Base-by-base conservation (phyloP, 2,888 invertebrate species). In the Physocephala rufipes region DNA sequence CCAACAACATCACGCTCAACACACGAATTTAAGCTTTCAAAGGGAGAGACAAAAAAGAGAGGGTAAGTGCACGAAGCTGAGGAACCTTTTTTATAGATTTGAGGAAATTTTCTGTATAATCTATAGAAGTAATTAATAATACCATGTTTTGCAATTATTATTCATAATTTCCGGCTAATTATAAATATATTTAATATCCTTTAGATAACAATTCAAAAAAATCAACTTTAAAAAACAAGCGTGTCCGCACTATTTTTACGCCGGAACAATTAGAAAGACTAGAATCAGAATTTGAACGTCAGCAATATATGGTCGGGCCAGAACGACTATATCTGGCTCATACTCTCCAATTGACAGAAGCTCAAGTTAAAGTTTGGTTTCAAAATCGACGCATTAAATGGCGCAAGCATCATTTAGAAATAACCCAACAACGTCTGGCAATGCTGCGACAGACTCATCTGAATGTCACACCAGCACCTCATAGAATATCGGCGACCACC, bases 221-320 rank as follows among this genome's bases (percentile, higher is more conserved):
- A 76, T 80, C 84, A 9, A 82, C 86, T 1, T 78, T 88, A n/a
- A 87, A 87, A 80, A 93, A 93, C 80, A 97, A 97, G 87, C 88
- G 97, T 75, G 96, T 97, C 51, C 88, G 98, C 28, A 98, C 97
- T 0, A 98, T 98, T 79, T 98, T 98, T 88, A 97, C 97, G 0
- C 96, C 97, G 0, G 97, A 97, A 80, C 97, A 98, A 86, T 87
- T 98, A 78, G 97, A 98, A 84, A 88, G 96, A 77, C 87, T 98
- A 69, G 97, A 98, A 83, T 93, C 94, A 0, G 97, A 97, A 87
- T 98, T 98, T 81, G 96, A 97, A 79, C 87, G 96, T 51, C 97
- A 97, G 81, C 97, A 98, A 86, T 98, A 98, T 87, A 97, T 98
- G 97, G 97, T 98, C 15, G 97, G 97, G 0, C 97, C 96, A 0